Conservation (phyloP, 2,888 invertebrate genomes). For the Conus canariensis region DNA sequence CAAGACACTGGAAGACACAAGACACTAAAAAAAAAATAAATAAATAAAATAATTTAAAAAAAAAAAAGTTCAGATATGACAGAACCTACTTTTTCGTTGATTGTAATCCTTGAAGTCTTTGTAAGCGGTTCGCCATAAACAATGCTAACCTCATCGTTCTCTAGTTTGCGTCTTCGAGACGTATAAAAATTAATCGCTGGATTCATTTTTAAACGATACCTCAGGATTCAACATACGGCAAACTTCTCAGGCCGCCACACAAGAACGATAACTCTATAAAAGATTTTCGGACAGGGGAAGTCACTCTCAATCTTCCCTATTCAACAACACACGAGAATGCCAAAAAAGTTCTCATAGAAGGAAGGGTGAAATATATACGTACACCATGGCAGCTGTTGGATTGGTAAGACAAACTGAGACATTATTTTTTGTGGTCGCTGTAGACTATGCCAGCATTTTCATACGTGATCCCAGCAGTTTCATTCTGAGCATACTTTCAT, state of each 20-base stretch:
- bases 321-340: too few relatives aligned
- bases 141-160: neutral
- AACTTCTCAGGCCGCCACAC: neutral
- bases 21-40: too few relatives aligned
- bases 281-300: neutral
- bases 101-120: neutral
- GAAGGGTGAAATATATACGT: neutral
- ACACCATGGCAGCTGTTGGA: neutral
- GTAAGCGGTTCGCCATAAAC: neutral
- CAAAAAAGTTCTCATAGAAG: too few relatives aligned
- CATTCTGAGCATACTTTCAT: too few relatives aligned
- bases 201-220: slow-evolving; percentile 22
- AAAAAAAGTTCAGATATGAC: too few relatives aligned
- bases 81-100: neutral
- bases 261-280: neutral
- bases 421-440: too few relatives aligned
- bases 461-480: too few relatives aligned
- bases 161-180: neutral
- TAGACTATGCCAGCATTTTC: too few relatives aligned
- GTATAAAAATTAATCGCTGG: neutral
- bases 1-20: too few relatives aligned
- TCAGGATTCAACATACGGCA: neutral
- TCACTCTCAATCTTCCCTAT: neutral
- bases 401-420: neutral
- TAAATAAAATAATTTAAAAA: too few relatives aligned